Evolutionary conservation across 2,797 vertebrate genomes (phyloP).

Genomic region (Acipenser oxyrinchus): DNA sequence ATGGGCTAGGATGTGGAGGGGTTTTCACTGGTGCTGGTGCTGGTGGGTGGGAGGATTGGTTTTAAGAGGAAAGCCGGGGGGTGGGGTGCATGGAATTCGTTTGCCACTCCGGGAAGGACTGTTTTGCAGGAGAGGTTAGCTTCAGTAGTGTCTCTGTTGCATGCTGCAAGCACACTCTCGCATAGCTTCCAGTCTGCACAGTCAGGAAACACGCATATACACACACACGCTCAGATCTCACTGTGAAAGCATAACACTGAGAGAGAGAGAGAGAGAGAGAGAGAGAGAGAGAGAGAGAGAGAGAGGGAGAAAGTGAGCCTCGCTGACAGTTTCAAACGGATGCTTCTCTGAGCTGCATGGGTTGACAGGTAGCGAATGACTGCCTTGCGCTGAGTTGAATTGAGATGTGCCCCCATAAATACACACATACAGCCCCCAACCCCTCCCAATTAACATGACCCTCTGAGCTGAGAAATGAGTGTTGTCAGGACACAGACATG

Average conservation of each 20-base stretch:
- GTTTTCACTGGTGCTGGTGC: constrained; percentile 49
- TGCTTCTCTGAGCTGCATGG: constrained; percentile 41
- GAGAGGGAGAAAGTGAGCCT: constrained; percentile 41
- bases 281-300: constrained; percentile 32
- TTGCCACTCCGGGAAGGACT: constrained; percentile 47
- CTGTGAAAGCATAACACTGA: constrained; percentile 36
- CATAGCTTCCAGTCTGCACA: constrained; percentile 2
- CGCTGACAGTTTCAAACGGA: constrained; percentile 53
- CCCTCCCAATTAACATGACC: constrained; percentile 19
- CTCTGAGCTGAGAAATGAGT: constrained; percentile 21
- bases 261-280: constrained; percentile 21
- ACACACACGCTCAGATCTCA: constrained; percentile 33
- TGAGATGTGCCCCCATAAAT: constrained; percentile 21
- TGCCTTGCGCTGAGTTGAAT: constrained; percentile 13
- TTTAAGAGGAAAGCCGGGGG: constrained; percentile 15
- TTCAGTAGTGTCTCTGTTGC: constrained; percentile 35
- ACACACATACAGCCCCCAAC: constrained; percentile 4
- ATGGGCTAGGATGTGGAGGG: constrained; percentile 39
- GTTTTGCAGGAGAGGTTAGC: constrained; percentile 40
- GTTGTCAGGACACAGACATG: constrained; percentile 19
- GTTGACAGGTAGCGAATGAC: constrained; percentile 47
- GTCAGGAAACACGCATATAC: neutral
- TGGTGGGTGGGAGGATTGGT: constrained; percentile 30
- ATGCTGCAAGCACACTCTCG: constrained; percentile 37
- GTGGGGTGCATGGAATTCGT: constrained; percentile 49